Base-by-base conservation (phyloP, 2,113 vertebrate species). In the Leptosomus discolor region DNA sequence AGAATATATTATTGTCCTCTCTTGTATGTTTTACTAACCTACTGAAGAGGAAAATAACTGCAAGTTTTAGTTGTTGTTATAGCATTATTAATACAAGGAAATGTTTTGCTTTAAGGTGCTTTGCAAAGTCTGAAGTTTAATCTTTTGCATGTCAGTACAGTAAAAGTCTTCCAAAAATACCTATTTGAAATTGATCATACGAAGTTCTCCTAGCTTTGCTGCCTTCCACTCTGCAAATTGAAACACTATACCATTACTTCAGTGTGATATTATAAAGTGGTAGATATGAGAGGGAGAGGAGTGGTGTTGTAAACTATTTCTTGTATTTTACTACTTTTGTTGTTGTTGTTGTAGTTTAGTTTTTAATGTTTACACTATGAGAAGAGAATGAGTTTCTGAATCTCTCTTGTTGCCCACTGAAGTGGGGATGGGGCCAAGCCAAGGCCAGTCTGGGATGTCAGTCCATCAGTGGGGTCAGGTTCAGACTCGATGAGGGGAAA, bases 11-110 rank as follows among this genome's bases (percentile, higher is more conserved):
- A 36, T 20, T 67, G 4, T 26, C 4, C 7, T 75, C 5, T 85
- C 30, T 45, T 73, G 12, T 36, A 16, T 5, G 1, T 34, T 85
- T 67, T 89, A n/a, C 27, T 79, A 70, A 77, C 46, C 15, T 32
- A 20, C 4, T 41, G 37, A 78, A 60, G 21, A 53, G 5, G 14
- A 58, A 91, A 83, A 82, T 53, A 79, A 23, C 7, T 0, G 0
- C 46, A 64, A 34, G 9, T 56, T 85, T 73, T 77, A 30, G 34
- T 68, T 68, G 37, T 46, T 80, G 2, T 41, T 73, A 22, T 37
- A 58, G 1, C 2, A 53, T 53, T 51, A 12, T n/a, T 61, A 36
- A 60, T 36, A 15, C 1, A 73, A 65, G n/a, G 21, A 82, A 51
- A 85, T 24, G 1, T 27, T 68, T 69, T 88, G 2, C 30, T 68